These are phyloP conservation scores for Cheilosia vernalis DNA, from an alignment of 2,888 invertebrate species.

Conservation along the genomic window DNA sequence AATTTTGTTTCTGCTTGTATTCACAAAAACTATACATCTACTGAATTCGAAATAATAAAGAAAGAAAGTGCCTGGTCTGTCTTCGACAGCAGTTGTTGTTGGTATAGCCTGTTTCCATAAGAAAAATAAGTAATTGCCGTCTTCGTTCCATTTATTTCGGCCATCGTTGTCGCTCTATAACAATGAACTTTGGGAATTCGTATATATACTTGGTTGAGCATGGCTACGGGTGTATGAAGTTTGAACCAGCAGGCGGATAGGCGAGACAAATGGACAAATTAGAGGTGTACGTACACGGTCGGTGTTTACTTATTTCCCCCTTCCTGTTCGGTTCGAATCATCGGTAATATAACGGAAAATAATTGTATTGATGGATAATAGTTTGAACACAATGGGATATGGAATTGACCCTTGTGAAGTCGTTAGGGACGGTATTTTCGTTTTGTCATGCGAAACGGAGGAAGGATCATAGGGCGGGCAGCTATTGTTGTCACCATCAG, in stretches of 20 bases:
- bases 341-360: conserved; percentile 56
- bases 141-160: conserved; percentile 31
- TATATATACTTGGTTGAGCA: conserved; percentile 42
- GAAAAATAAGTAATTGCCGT: conserved; percentile 33
- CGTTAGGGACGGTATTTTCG: conserved; percentile 38
- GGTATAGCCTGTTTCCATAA: conserved; percentile 25
- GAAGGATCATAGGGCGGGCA: conserved; percentile 27
- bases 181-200: conserved; percentile 51
- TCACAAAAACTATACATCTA: background rate
- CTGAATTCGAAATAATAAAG: conserved; percentile 18
- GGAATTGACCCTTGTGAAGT: conserved; percentile 47
- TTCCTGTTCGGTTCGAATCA: conserved; percentile 30
- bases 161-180: conserved; percentile 19
- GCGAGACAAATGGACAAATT: conserved; percentile 59
- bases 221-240: conserved; percentile 14
- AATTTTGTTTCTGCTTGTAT: no score
- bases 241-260: conserved; percentile 6
- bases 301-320: conserved; percentile 29
- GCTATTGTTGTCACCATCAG: conserved; percentile 1
- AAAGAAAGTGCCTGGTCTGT: conserved; percentile 50
- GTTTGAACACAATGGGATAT: conserved; percentile 45
- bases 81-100: conserved; percentile 41
- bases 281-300: conserved; percentile 39
- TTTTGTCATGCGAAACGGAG: conserved; percentile 7
- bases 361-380: conserved; percentile 67